Percentiles rank a stretch among this genome's conserved stretches.
phyloP scores from a whole-genome alignment of 2,113 vertebrate genomes.

The Dissostichus mawsoni region DNA sequence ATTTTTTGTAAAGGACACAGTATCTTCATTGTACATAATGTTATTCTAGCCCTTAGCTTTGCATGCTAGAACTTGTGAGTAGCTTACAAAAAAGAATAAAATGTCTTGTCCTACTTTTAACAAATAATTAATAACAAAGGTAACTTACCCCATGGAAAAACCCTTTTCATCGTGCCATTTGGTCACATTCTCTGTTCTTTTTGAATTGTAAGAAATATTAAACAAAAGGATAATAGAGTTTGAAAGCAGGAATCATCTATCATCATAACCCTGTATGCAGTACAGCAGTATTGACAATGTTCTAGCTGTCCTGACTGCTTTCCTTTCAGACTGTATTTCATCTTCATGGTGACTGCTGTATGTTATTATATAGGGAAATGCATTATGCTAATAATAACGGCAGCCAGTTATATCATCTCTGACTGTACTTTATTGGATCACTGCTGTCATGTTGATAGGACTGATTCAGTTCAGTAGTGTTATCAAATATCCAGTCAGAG shows the following conservation, averaged over 20 bases:
- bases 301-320: constrained; percentile 13
- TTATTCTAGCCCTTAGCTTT: neutral
- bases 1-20: neutral
- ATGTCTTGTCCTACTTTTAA: neutral
- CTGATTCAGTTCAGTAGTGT: constrained; percentile 7
- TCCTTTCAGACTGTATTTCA: constrained; percentile 23
- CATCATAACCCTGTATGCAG: constrained; percentile 44
- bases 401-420: constrained; percentile 23
- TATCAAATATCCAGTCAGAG: constrained; percentile 15
- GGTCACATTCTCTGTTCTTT: neutral
- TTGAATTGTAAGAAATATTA: constrained; percentile 20
- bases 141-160: neutral
- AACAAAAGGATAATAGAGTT: constrained; percentile 24
- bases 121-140: neutral
- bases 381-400: constrained; percentile 27
- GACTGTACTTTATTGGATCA: neutral
- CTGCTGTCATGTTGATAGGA: constrained; percentile 16
- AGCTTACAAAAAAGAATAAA: neutral
- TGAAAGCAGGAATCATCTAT: constrained; percentile 42
- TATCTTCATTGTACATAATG: neutral
- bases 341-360: constrained; percentile 13
- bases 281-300: constrained; percentile 15
- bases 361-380: constrained; percentile 1
- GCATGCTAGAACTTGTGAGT: neutral
- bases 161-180: constrained; percentile 18